Base-by-base conservation (phyloP, 2,113 vertebrate species). In the Lichenostomus cassidix region DNA sequence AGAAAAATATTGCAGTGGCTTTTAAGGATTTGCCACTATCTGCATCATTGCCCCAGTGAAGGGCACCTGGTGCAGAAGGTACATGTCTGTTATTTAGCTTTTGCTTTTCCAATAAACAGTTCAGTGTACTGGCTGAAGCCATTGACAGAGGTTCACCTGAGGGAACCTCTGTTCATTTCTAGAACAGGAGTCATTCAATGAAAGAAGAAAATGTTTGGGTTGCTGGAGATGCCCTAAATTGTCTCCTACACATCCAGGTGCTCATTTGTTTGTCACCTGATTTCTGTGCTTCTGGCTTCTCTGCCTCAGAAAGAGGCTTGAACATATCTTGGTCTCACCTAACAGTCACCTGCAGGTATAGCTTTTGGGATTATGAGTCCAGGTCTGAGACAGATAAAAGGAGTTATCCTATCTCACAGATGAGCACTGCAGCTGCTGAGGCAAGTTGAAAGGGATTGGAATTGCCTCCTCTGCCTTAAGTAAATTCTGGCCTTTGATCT, bases 371-470 rank as follows among this genome's bases (percentile, higher is more conserved):
- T 88, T 90, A 17, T 82, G 22, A 79, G 18, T 11, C 2, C 2
- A 17, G 5, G 11, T 62, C 17, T 53, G 53, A 85, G 23, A 55
- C 7, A 70, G 18, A 11, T 56, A 25, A 64, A 70, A 70, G 42
- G 33, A 67, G 5, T 71, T n/a, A 63, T 31, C 2, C 33, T 65
- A 17, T 35, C 3, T 47, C 0, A 1, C 9, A 56, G 9, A 23
- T 49, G 10, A 65, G 12, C 58, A 53, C 1, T 64, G 62, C 3
- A 58, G 23, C 37, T 68, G 59, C 49, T 44, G 41, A 90, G 23
- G 24, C 63, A 65, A 80, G 28, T 10, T 78, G 17, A 50, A 85
- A 73, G 28, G 39, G 12, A 24, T 7, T 71, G 25, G 10, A 31
- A 37, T 56, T 3, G 1, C 37, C 41, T 88, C 12, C 65, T 80